Percentiles rank a stretch among this genome's conserved stretches.
These are phyloP conservation scores for Halictus rubicundus DNA, from an alignment of 1,140 invertebrate genomes.

Conservation along the genomic window DNA sequence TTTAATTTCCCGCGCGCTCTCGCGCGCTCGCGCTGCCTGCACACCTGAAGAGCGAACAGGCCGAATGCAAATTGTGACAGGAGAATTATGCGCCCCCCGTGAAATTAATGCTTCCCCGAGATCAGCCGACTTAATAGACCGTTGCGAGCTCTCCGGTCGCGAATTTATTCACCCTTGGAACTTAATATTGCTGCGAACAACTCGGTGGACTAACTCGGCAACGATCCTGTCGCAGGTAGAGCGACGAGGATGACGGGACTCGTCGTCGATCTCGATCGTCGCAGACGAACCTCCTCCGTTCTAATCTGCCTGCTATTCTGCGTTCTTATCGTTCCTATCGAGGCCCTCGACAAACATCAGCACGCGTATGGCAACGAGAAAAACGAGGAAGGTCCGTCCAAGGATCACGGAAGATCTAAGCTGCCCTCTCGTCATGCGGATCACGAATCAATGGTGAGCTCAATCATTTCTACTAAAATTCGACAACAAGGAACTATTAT, in stretches of 20 bases:
- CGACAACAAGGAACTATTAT: no score
- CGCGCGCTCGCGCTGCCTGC: neutral
- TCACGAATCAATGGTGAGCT: neutral
- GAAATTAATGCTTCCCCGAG: slow-evolving; percentile 72
- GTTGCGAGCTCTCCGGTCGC: slow-evolving; percentile 45
- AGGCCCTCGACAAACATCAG: neutral
- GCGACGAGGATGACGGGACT: neutral
- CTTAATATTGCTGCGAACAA: neutral
- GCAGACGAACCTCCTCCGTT: neutral
- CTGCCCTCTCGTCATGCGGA: neutral
- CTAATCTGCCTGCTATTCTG: slow-evolving; percentile 11
- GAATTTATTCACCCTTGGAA: slow-evolving; percentile 47
- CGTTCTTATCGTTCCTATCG: slow-evolving; percentile 17
- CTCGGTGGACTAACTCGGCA: slow-evolving; percentile 22
- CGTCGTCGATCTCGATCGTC: neutral
- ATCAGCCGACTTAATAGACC: slow-evolving; percentile 65
- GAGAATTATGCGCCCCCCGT: slow-evolving; percentile 71
- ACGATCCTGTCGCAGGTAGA: neutral
- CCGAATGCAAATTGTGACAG: slow-evolving; percentile 78
- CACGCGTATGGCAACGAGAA: neutral
- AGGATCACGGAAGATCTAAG: neutral
- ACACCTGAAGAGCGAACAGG: slow-evolving; percentile 55
- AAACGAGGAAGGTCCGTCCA: neutral
- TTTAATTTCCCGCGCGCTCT: slow-evolving; percentile 75
- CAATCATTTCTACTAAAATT: no score